Conservation (phyloP, 30 jellyfish, hydroid and myxozoan species). For the Haliclystus octoradiatus region DNA sequence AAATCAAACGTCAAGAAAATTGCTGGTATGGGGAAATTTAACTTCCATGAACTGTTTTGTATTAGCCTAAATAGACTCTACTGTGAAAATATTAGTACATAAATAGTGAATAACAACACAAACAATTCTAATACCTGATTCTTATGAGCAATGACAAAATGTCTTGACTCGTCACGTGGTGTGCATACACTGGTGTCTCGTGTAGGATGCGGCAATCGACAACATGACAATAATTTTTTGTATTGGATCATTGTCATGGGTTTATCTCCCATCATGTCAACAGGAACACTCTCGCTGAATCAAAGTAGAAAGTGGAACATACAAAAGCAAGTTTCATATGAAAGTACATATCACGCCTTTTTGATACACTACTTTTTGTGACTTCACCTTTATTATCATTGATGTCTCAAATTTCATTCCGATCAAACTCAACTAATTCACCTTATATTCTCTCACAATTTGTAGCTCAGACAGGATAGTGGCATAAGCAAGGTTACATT, state of each 20-base stretch:
- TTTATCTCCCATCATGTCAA: constrained; percentile 69
- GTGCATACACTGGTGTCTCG: constrained; percentile 45
- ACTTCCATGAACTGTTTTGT: no score
- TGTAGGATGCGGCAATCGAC: constrained; percentile 71
- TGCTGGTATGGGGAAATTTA: no score
- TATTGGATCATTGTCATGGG: constrained; percentile 81
- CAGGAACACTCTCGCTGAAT: constrained; percentile 63
- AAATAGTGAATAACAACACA: not conserved
- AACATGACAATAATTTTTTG: constrained; percentile 46
- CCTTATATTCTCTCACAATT: no score
- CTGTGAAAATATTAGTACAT: no score
- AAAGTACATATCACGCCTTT: not conserved
- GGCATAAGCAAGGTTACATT: no score
- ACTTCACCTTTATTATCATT: no score
- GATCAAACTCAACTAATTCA: no score
- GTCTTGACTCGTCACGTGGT: constrained; percentile 58
- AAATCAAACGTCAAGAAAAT: no score
- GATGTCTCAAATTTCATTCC: no score
- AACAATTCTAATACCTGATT: constrained; percentile 45
- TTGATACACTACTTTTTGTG: no score
- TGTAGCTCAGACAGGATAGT: no score
- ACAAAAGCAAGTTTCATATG: not conserved
- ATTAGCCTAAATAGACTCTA: no score
- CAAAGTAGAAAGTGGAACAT: not conserved
- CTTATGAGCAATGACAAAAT: constrained; percentile 63